These are phyloP conservation scores for Threskiornis aethiopicus DNA, from an alignment of 2,797 vertebrate species.

Conservation along the genomic window DNA sequence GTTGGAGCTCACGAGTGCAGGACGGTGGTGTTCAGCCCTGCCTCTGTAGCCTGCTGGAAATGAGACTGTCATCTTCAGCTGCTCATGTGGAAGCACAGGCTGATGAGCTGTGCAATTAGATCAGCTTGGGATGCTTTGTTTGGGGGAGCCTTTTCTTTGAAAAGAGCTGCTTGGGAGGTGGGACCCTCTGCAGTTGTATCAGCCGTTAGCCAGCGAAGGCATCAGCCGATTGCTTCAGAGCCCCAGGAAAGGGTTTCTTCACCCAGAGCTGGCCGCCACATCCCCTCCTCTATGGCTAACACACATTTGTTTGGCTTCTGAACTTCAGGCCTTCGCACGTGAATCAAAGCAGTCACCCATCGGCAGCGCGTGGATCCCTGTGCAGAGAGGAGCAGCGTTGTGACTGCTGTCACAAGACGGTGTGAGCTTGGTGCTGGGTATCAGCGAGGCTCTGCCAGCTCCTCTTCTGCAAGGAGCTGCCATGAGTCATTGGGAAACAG, in stretches of 20 bases:
- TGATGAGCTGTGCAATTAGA: not conserved
- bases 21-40: not conserved
- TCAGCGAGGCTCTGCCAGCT: not conserved
- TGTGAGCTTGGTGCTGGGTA: not conserved
- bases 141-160: not conserved
- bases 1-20: fast-evolving
- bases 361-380: not conserved
- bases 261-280: not conserved
- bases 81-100: not conserved
- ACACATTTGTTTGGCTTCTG: not conserved
- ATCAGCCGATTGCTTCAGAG: not conserved
- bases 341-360: fast-evolving
- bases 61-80: not conserved
- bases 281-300: not conserved
- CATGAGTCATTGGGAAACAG: not conserved
- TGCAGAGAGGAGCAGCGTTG: fast-evolving
- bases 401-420: not conserved
- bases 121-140: not conserved
- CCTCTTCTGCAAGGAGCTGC: not conserved
- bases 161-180: not conserved
- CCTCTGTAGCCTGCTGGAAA: not conserved
- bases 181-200: not conserved
- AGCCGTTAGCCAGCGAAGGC: not conserved
- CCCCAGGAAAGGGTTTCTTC: not conserved
- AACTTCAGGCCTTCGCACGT: not conserved